Base-by-base conservation (phyloP, 1,140 invertebrate species). In the Atta texana region DNA sequence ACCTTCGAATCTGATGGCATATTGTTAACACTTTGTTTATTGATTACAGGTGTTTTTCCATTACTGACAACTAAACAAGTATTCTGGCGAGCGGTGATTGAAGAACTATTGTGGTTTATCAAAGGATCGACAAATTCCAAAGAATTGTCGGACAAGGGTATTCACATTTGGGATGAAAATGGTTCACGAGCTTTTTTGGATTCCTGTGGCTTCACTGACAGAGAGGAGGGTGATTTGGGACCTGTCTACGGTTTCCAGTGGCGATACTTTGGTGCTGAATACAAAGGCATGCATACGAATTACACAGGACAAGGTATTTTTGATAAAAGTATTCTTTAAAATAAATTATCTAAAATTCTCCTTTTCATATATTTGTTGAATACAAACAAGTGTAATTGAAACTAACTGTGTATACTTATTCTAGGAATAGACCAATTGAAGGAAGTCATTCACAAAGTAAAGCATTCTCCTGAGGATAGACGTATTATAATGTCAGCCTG, bases 161-260 rank as follows among this genome's bases (percentile, higher is more conserved):
- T 99, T n/a, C 97, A 98, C 91, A 99, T 99, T 92, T 99, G 99
- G 99, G 98, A 99, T 96, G 97, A 97, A 0, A 99, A 99, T 94
- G 99, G 98, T 88, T 98, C 98, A 0, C 96, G 98, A 86, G 96
- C 97, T 89, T 99, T 98, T 95, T 95, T 99, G 12, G 98, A 99
- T 94, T 97, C 96, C n/a, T 95, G 97, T 63, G 99, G 99, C 31
- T 97, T 99, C 85, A 96, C 92, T 2, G 96, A 99, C 61, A 96
- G 99, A 82, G 97, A 98, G 94, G 99, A 98, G 96, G 99, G 99
- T 78, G 99, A 99, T 96, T 96, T 99, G 39, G 99, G 99, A 0
- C 99, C 99, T 7, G 97, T 99, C 31, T 99, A 99, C 96, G 99
- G 99, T 0, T 99, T 99, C 93, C 99, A 99, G 94, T 99, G 99